phyloP scores from a whole-genome alignment of 2,888 invertebrate genomes.

The Anorthoa munda region DNA sequence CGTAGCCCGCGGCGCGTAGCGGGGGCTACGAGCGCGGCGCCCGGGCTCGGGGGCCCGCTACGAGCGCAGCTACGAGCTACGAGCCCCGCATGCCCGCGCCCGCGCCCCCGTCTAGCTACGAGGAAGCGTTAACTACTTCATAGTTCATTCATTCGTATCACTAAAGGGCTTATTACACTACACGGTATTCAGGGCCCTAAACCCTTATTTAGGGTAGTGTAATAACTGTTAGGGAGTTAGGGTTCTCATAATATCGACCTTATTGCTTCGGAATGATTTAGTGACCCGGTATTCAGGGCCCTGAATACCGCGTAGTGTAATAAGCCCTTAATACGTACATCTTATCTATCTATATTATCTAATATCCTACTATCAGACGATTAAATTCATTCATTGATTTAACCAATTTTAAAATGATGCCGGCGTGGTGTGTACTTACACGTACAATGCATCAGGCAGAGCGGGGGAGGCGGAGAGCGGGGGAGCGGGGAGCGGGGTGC shows the following conservation, averaged over 20 bases:
- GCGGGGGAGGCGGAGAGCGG: neutral
- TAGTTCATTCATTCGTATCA: neutral
- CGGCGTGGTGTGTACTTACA: no score
- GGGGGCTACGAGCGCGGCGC: neutral
- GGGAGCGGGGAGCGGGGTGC: neutral
- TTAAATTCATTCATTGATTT: neutral
- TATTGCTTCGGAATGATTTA: no score
- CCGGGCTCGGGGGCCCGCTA: neutral
- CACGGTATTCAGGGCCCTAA: no score
- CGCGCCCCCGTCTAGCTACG: neutral
- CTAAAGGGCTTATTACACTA: no score
- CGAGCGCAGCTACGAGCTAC: slow-evolving; percentile 5
- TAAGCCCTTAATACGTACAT: no score
- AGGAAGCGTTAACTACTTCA: neutral
- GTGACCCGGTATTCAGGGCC: no score
- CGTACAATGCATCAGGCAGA: no score
- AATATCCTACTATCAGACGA: neutral
- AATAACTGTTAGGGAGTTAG: no score
- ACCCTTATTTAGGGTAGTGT: no score
- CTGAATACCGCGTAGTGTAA: no score
- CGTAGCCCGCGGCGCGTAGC: neutral
- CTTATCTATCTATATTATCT: neutral
- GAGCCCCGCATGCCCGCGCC: neutral
- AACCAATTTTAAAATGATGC: neutral
- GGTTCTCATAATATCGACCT: no score